Base-by-base conservation (phyloP, 1,140 invertebrate genomes). In the Drosophila saltans region DNA sequence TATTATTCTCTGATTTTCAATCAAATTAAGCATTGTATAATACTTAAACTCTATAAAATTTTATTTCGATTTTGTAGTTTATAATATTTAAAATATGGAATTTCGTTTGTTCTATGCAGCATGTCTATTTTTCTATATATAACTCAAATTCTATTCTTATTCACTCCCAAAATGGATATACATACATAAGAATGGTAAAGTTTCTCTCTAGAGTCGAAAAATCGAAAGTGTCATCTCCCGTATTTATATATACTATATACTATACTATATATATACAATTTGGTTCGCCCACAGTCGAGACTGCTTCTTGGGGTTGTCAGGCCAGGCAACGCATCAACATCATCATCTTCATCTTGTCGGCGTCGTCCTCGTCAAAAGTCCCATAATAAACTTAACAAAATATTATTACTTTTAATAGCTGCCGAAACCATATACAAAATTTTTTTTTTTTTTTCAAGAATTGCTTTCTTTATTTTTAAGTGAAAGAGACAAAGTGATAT, bases 321-420 rank as follows among this genome's bases (percentile, higher is more conserved):
- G 33, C 33, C 33, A 36, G 33, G n/a, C n/a, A n/a, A n/a, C n/a
- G 7, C n/a, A 48, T 21, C 16, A 52, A 26, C 33, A 36, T 58
- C 56, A 58, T 36, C 16, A 36, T 16, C 16, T 39, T 58, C 56
- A 21, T 21, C 30, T 36, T 10, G 28, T 58, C 33, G 57, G 60
- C 40, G 64, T 66, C 48, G 48, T 33, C 26, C 39, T 16, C 55
- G 1, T 67, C 21, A n/a, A 36, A 36, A 7, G 26, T 28, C 39
- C 24, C 55, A 73, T 68, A 76, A 83, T 83, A 83, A 83, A 83
- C 66, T 83, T 77, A 65, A 80, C 80, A 83, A 73, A 83, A 83
- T 80, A 83, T 83, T 72, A 83, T 80, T 80, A 80, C 75, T 80
- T 75, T 75, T 83, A 83, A 83, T 73, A 83, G 80, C 80, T 66